Conservation (phyloP, 2,888 invertebrate species). For the Cyclophora albipunctata region DNA sequence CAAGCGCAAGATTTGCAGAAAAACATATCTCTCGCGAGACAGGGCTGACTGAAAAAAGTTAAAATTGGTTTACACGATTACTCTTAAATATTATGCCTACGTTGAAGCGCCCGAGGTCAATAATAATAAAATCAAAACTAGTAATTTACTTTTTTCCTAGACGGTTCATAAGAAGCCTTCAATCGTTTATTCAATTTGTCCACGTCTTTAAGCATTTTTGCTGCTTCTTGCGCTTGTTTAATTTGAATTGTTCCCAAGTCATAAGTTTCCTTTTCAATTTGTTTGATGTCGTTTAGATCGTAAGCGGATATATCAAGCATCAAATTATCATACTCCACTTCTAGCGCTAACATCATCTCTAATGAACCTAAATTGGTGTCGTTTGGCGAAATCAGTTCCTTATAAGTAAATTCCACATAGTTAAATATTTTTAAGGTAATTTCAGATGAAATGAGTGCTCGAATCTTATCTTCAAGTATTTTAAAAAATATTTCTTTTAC, state of each 20-base stretch:
- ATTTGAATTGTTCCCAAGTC: slow-evolving; percentile 43
- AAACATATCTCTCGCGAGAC: too few relatives aligned
- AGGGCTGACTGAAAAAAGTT: too few relatives aligned
- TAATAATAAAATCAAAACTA: too few relatives aligned
- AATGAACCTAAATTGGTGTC: slow-evolving; percentile 75
- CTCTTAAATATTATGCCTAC: too few relatives aligned
- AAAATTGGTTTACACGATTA: too few relatives aligned
- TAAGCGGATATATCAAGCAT: slow-evolving; percentile 56
- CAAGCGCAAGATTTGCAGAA: too few relatives aligned
- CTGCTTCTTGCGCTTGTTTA: slow-evolving; percentile 50
- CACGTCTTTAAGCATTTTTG: slow-evolving; percentile 53
- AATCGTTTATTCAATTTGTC: slow-evolving; percentile 56
- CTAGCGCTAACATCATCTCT: slow-evolving; percentile 78
- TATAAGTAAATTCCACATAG: slow-evolving; percentile 80
- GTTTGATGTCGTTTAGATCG: slow-evolving; percentile 49
- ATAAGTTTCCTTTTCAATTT: slow-evolving; percentile 56
- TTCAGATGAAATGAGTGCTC: slow-evolving; percentile 73
- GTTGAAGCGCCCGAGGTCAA: too few relatives aligned
- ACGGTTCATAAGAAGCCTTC: slow-evolving; percentile 54
- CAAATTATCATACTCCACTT: slow-evolving; percentile 63
- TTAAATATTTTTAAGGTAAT: slow-evolving; percentile 76
- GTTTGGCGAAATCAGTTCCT: slow-evolving; percentile 76
- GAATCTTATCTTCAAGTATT: slow-evolving; percentile 61
- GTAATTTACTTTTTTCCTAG: slow-evolving; percentile 19
- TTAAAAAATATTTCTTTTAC: slow-evolving; percentile 52